Base-by-base conservation (phyloP, 2,797 vertebrate genomes). In the Oreochromis grahami region DNA sequence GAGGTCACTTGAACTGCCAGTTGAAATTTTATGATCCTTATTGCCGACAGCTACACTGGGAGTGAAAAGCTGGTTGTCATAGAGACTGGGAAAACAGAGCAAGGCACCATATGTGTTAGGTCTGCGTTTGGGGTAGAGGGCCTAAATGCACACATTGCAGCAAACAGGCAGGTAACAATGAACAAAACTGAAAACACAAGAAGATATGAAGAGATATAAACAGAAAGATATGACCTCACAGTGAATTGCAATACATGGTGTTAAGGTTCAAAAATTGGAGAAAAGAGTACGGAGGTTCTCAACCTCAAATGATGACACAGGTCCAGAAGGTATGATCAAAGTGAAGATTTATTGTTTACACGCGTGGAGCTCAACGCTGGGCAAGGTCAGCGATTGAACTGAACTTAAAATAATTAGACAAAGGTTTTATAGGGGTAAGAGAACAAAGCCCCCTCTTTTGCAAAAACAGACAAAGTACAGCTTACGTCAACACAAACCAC, bases 81-180 rank as follows among this genome's bases (percentile, higher is more conserved):
- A 32, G 43, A 50, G 41, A 48, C 26, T n/a, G 26, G 24, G 26
- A 50, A 50, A 50, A 74, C 3, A 13, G 68, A 13, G 1, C 6
- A 32, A 48, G 43, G 45, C 3, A 11, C 43, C 15, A 48, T 0
- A 32, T 50, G 26, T 13, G 43, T 19, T 19, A 0, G 0, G 68
- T 32, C 45, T 74, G 50, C 1, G 2, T 50, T 50, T 32, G 26
- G 26, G 17, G 26, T 74, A 74, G 26, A 32, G 26, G 4, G 43
- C 17, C 17, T 74, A 74, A 29, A 74, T 74, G 3, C 7, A 74
- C 3, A 32, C 2, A 74, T 19, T 32, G 43, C 26, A 74, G 43
- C 26, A 32, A 48, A 32, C 43, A 29, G 24, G 6, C 43, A 5
- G 43, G 43, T 4, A 48, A 48, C 26, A 32, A 72, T 48, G 43